Evolutionary conservation across 2,888 invertebrate genomes (phyloP).

Genomic region (Frankliniella intonsa): DNA sequence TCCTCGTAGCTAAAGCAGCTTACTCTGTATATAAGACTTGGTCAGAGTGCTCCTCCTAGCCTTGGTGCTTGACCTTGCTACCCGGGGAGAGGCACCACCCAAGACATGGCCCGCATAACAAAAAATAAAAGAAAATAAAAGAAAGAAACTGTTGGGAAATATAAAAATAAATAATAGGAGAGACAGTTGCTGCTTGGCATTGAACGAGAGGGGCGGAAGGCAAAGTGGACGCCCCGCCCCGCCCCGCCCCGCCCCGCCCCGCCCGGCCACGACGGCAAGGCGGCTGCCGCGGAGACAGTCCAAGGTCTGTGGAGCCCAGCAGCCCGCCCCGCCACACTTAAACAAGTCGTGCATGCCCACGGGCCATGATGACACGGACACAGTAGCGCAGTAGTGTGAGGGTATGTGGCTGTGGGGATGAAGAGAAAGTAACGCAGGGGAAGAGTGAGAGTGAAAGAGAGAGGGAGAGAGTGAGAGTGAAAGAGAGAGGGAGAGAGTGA

Average conservation of each 20-base stretch:
- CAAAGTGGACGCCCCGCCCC: constrained; percentile 1
- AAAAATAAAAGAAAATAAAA: no score
- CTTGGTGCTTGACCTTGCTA: constrained; percentile 11
- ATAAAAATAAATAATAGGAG: not conserved
- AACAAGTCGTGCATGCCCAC: not conserved
- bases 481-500: constrained; percentile 16
- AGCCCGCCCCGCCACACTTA: constrained; percentile 26
- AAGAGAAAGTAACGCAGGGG: constrained; percentile 28
- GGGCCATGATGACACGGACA: no score
- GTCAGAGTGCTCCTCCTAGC: not conserved
- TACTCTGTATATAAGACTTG: no score
- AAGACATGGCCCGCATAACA: not conserved
- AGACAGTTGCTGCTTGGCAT: not conserved
- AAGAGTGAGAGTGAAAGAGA: constrained; percentile 13
- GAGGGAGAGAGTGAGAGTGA: constrained; percentile 22
- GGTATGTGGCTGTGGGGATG: constrained; percentile 22
- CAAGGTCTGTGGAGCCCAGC: constrained; percentile 28
- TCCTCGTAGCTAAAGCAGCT: no score
- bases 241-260: not conserved
- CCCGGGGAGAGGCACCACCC: not conserved
- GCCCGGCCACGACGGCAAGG: not conserved
- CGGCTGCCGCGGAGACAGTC: not conserved
- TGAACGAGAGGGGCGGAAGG: not conserved
- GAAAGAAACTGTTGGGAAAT: not conserved
- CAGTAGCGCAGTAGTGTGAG: no score